A percentile compares a stretch with the other conserved stretches of the same genome.
These are phyloP conservation scores for Aricia agestis DNA, from an alignment of 1,140 invertebrate species.

Conservation along the genomic window DNA sequence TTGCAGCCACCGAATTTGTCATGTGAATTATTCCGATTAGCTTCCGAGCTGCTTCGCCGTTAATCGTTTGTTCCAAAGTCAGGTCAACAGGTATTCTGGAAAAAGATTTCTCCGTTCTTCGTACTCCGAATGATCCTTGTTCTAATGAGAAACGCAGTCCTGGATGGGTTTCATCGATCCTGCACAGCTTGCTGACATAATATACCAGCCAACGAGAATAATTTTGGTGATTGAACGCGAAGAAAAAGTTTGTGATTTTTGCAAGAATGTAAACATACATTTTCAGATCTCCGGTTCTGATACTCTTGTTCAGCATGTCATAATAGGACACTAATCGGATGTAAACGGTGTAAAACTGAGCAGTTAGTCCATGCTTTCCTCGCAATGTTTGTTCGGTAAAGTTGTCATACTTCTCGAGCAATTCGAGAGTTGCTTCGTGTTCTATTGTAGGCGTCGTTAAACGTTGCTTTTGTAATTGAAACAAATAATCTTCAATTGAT, in stretches of 20 bases:
- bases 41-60: conserved; percentile 38
- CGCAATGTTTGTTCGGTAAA: neutral
- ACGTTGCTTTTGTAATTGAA: too few species aligned
- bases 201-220: conserved; percentile 42
- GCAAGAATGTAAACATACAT: conserved; percentile 36
- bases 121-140: conserved; percentile 34
- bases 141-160: conserved; percentile 22
- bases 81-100: conserved; percentile 44
- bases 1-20: conserved; percentile 38
- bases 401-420: neutral
- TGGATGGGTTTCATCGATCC: conserved; percentile 32
- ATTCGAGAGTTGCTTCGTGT: too few species aligned
- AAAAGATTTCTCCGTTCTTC: conserved; percentile 43
- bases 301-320: conserved; percentile 31
- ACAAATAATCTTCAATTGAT: too few species aligned
- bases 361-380: neutral
- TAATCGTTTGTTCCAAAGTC: conserved; percentile 40
- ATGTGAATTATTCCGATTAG: conserved; percentile 38
- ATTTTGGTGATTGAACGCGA: conserved; percentile 48
- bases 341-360: neutral
- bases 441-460: too few species aligned
- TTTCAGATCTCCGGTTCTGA: conserved; percentile 37
- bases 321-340: conserved; percentile 39
- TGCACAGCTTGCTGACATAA: conserved; percentile 42
- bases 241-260: conserved; percentile 51